These are phyloP conservation scores for Sipha maydis DNA, from an alignment of 2,888 invertebrate genomes.

Conservation along the genomic window DNA sequence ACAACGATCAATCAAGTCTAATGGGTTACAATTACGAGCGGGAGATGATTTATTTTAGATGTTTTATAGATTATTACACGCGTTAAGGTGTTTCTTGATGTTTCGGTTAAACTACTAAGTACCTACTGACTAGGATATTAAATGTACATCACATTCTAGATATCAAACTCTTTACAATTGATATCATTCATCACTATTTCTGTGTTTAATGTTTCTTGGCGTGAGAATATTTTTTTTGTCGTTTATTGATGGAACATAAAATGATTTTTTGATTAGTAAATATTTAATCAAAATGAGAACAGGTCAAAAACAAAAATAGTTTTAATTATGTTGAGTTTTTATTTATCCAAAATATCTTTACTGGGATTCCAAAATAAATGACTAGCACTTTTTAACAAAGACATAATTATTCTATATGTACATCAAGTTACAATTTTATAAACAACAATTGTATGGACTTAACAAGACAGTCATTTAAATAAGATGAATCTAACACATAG, in stretches of 20 bases:
- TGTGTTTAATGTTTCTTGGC: neutral
- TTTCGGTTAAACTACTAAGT: conserved; percentile 38
- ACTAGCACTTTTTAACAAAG: conserved; percentile 45
- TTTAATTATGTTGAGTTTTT: conserved; percentile 41
- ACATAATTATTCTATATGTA: conserved; percentile 14
- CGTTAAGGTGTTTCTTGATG: conserved; percentile 45
- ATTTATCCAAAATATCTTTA: conserved; percentile 22
- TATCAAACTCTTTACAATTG: conserved; percentile 6
- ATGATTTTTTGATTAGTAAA: conserved; percentile 51
- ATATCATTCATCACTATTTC: conserved; percentile 23
- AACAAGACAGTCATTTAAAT: conserved; percentile 31
- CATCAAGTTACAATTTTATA: conserved; percentile 34
- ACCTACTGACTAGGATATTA: neutral
- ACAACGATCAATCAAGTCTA: conserved; percentile 52
- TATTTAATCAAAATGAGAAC: conserved; percentile 38
- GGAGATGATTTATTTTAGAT: conserved; percentile 54
- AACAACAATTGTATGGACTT: conserved; percentile 26
- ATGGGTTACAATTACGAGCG: conserved; percentile 47
- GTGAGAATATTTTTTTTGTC: conserved; percentile 23
- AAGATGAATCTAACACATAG: neutral
- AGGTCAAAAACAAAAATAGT: conserved; percentile 1
- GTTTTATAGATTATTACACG: conserved; percentile 50
- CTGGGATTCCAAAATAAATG: conserved; percentile 27
- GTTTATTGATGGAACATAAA: conserved; percentile 39
- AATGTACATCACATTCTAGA: neutral